A percentile compares a stretch with the other conserved stretches of the same genome.
These are phyloP conservation scores for Heloderma charlesbogerti DNA, from an alignment of 2,113 vertebrate genomes.

Conservation along the genomic window DNA sequence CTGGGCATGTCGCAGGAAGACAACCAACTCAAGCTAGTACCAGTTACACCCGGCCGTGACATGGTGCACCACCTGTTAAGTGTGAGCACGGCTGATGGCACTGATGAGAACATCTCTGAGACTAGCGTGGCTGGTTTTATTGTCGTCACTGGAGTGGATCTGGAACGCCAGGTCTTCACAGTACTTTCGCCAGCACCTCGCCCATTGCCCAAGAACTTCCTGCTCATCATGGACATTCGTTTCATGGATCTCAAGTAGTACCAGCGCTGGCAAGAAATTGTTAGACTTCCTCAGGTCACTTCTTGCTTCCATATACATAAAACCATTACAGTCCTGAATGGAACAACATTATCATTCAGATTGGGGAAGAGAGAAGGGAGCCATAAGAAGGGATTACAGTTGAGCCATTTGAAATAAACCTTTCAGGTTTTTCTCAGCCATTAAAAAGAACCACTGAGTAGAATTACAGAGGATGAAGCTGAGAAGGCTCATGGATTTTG, in stretches of 20 bases:
- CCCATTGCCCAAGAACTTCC: conserved; percentile 91
- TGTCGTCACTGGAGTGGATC: conserved; percentile 93
- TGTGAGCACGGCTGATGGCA: conserved; percentile 89
- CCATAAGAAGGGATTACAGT: background rate
- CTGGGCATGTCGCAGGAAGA: conserved; percentile 98
- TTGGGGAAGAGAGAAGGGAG: background rate
- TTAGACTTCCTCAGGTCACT: background rate
- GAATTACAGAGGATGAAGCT: background rate
- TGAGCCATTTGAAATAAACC: background rate
- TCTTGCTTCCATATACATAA: background rate
- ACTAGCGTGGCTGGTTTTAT: conserved; percentile 96
- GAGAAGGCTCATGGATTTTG: background rate
- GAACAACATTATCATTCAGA: background rate
- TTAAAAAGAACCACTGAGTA: background rate
- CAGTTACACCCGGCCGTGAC: conserved; percentile 93
- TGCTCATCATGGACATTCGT: conserved; percentile 98
- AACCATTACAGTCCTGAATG: background rate
- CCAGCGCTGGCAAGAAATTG: background rate
- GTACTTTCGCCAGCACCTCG: conserved; percentile 93
- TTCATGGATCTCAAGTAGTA: conserved; percentile 94
- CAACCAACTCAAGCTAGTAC: conserved; percentile 96
- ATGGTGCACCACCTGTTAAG: conserved; percentile 97
- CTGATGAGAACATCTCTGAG: conserved; percentile 85
- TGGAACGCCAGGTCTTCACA: conserved; percentile 92
- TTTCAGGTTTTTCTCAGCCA: background rate